A percentile compares a stretch with the other conserved stretches of the same genome.
phyloP scores from a whole-genome alignment of 1,140 invertebrate genomes.

The Calliopsis andreniformis region DNA sequence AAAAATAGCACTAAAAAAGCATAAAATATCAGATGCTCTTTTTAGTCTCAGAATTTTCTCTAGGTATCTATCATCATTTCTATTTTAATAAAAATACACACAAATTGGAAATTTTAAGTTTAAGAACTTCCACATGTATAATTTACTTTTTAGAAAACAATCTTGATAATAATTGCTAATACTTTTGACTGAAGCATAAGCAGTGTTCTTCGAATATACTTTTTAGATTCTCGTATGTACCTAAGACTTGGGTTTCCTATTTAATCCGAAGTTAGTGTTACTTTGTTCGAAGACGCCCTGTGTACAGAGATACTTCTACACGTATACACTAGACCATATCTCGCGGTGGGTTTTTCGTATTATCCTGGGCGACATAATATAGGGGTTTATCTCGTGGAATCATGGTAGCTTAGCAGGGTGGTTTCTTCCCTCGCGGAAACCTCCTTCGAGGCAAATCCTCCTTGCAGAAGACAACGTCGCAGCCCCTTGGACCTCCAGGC shows the following conservation, averaged over 20 bases:
- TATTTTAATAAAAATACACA: too few relatives aligned
- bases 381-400: conserved; percentile 69
- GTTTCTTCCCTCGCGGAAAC: conserved; percentile 51
- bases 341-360: conserved; percentile 63
- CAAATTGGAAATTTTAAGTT: too few relatives aligned
- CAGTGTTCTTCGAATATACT: too few relatives aligned
- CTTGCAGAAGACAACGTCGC: conserved; percentile 62
- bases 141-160: too few relatives aligned
- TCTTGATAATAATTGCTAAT: too few relatives aligned
- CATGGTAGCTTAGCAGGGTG: conserved; percentile 66
- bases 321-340: conserved; percentile 16
- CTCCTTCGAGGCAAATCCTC: conserved; percentile 69
- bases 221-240: neutral
- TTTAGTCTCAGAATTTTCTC: too few relatives aligned
- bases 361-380: conserved; percentile 70
- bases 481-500: conserved; percentile 57
- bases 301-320: conserved; percentile 16
- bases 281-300: conserved; percentile 12
- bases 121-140: too few relatives aligned
- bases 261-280: neutral
- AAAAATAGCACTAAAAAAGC: too few relatives aligned
- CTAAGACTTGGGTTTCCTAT: neutral
- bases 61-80: too few relatives aligned
- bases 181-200: too few relatives aligned
- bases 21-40: too few relatives aligned